These are phyloP conservation scores for Ophonus ardosiacus DNA, from an alignment of 2,888 invertebrate genomes.

Conservation along the genomic window DNA sequence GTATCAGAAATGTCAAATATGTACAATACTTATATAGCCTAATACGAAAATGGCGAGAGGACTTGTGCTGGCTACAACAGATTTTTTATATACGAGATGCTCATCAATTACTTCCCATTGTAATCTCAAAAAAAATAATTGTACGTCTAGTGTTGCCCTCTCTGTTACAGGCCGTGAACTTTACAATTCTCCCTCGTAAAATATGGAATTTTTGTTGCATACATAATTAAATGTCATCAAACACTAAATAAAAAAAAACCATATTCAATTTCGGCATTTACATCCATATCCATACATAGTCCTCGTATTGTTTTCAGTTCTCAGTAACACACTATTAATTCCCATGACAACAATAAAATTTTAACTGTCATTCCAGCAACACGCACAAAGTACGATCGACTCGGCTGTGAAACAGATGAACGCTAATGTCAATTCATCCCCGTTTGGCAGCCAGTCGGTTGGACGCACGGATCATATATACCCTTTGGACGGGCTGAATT, in stretches of 20 bases:
- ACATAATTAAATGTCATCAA: background rate
- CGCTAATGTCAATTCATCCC: conserved; percentile 1
- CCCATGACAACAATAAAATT: background rate
- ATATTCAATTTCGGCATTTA: background rate
- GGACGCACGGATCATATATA: too few species aligned
- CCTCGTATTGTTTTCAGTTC: too few species aligned
- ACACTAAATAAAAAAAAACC: background rate
- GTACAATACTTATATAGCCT: too few species aligned
- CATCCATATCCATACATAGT: background rate
- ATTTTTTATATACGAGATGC: too few species aligned
- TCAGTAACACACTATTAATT: background rate
- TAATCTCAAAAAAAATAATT: too few species aligned
- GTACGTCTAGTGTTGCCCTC: too few species aligned
- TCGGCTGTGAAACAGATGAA: background rate
- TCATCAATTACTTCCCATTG: too few species aligned
- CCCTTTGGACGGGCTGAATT: conserved; percentile 3
- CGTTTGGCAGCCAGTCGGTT: background rate
- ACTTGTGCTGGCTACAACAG: too few species aligned
- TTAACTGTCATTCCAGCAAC: background rate
- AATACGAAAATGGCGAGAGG: too few species aligned
- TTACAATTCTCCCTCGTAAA: background rate
- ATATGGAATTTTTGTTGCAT: background rate
- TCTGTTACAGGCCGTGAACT: too few species aligned
- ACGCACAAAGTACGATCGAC: background rate
- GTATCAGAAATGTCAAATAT: too few species aligned